Base-by-base conservation (phyloP, 2,797 vertebrate genomes). In the Sebastes goodei region DNA sequence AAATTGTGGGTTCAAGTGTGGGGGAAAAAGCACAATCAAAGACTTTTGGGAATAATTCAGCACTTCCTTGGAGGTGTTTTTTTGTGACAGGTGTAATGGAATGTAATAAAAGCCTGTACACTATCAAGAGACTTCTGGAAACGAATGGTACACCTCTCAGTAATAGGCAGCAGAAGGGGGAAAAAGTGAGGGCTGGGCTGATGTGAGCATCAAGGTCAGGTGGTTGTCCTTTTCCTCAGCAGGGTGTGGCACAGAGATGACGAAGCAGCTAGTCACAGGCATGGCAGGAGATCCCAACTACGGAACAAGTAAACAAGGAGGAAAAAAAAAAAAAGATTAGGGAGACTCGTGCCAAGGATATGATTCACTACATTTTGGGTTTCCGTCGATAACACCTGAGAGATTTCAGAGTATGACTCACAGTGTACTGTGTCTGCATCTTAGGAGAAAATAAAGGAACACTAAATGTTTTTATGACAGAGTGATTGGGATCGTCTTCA, bases 221-320 rank as follows among this genome's bases (percentile, higher is more conserved):
- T 90, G 86, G 87, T 59, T 87, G 92, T 93, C 93, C 93, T 95
- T 88, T 88, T 89, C 84, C 90, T 86, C 89, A 70, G 90, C 89
- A 92, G 92, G 93, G 93, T 92, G 94, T 95, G 93, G 94, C 89
- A 89, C 75, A 71, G 73, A 73, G 88, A 93, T 95, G 94, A 94
- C 93, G 87, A 93, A 90, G 94, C 92, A 94, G 86, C 83, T 59
- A 86, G 91, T 91, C 90, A 91, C 82, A 70, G 82, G 72, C 84
- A 80, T 89, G 82, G 91, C 86, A 92, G 92, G 92, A 91, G 90
- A 93, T 92, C 83, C 92, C 88, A 80, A 72, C 87, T 84, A 83
- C 6, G 32, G 23, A 82, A 72, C 62, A 87, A 88, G 90, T 74
- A 89, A 84, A 67, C 74, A 84, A 71, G 53, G 7, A 21, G 42